phyloP scores from a whole-genome alignment of 2,113 vertebrate species.

The Cephalopterus ornatus region DNA sequence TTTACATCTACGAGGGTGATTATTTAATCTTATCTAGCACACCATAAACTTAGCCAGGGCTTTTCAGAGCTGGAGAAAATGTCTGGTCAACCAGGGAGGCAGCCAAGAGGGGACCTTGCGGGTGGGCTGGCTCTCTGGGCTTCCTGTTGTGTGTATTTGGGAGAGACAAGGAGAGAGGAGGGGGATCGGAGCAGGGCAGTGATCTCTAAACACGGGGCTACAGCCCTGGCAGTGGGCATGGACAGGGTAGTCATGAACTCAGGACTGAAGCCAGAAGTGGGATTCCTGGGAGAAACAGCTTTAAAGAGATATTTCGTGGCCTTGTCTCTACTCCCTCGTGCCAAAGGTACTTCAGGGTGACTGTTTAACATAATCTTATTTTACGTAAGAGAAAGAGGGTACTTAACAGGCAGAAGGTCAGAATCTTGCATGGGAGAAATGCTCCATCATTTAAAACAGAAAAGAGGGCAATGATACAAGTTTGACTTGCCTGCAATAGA shows the following conservation, averaged over 20 bases:
- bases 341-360: background rate
- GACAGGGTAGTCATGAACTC: no score
- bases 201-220: background rate
- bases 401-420: background rate
- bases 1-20: background rate
- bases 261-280: background rate
- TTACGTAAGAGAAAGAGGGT: background rate
- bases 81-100: background rate
- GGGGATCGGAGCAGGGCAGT: background rate
- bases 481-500: background rate
- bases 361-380: background rate
- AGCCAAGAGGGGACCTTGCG: background rate
- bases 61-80: background rate
- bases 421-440: background rate
- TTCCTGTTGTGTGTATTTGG: accelerated
- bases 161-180: background rate
- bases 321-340: background rate
- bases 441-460: background rate
- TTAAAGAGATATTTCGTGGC: background rate
- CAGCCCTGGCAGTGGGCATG: background rate
- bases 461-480: background rate
- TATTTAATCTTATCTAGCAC: background rate
- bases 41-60: background rate
- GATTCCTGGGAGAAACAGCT: background rate
- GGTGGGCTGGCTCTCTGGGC: no score